Percentiles rank a stretch among this genome's conserved stretches.
Evolutionary conservation across 1,140 invertebrate genomes (phyloP).

Genomic region (Melanaphis sacchari): DNA sequence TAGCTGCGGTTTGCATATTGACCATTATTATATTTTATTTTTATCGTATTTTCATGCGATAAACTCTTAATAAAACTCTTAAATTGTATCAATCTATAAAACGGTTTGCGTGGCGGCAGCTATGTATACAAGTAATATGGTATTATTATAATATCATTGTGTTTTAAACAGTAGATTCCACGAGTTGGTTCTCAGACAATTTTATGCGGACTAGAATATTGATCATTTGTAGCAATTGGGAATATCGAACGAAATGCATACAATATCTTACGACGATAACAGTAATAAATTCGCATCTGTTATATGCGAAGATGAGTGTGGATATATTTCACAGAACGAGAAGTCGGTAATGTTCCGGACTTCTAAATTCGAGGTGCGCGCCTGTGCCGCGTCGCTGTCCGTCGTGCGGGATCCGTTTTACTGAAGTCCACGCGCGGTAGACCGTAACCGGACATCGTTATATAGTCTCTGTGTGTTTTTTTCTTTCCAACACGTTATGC

Average conservation of each 20-base stretch:
- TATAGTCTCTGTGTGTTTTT: not conserved
- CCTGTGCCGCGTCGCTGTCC: too few relatives aligned
- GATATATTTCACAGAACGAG: not conserved
- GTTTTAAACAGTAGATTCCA: not conserved
- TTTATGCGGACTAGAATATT: not conserved
- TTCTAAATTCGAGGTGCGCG: not conserved
- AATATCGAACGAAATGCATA: not conserved
- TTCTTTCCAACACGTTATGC: not conserved
- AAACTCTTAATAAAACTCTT: not conserved
- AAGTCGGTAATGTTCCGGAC: not conserved
- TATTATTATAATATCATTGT: not conserved
- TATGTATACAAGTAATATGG: not conserved
- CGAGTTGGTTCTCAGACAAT: not conserved
- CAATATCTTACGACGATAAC: not conserved
- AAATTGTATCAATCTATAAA: not conserved
- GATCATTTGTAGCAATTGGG: not conserved
- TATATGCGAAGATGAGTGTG: not conserved
- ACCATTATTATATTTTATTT: not conserved
- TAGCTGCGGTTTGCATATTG: not conserved
- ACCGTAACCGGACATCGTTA: conserved; percentile 27
- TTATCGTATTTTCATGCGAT: not conserved
- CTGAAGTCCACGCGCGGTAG: not conserved
- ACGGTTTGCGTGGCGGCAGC: not conserved
- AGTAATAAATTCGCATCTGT: not conserved
- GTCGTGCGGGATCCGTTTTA: conserved; percentile 14